These are phyloP conservation scores for Sycophila sp. DNA, from an alignment of 1,140 invertebrate species.

Conservation along the genomic window DNA sequence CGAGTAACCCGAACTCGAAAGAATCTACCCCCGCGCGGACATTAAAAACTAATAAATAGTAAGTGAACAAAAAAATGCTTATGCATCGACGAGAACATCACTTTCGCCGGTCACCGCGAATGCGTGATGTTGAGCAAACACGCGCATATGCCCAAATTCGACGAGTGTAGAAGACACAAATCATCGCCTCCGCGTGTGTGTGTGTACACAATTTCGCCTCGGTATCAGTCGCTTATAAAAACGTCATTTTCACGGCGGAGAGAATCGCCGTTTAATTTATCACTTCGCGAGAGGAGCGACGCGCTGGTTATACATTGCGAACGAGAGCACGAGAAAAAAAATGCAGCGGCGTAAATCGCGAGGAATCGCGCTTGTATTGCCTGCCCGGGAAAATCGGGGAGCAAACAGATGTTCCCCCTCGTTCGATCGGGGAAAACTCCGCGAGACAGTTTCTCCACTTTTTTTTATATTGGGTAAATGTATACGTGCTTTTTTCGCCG, in stretches of 20 bases:
- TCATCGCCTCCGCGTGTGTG: background rate
- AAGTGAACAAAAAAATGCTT: background rate
- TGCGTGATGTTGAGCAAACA: background rate
- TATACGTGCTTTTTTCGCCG: background rate
- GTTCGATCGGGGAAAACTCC: background rate
- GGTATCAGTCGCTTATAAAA: conserved; percentile 1
- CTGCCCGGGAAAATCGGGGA: background rate
- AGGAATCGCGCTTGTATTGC: background rate
- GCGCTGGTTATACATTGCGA: too few relatives aligned
- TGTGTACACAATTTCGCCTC: background rate
- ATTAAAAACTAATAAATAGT: background rate
- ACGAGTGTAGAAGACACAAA: background rate
- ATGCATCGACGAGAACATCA: background rate
- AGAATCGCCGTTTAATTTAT: background rate
- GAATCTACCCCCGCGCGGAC: too few relatives aligned
- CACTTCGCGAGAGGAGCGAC: too few relatives aligned
- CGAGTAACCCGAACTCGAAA: too few relatives aligned
- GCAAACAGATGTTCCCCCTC: background rate
- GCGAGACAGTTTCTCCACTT: too few relatives aligned
- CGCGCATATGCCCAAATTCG: background rate
- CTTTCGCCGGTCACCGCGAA: too few relatives aligned
- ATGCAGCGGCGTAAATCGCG: background rate
- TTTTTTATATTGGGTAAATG: too few relatives aligned
- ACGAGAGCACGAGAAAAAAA: too few relatives aligned
- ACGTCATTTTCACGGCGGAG: conserved; percentile 7